Percentiles rank a stretch among this genome's conserved stretches.
phyloP scores from a whole-genome alignment of 1,140 invertebrate genomes.

The Conopomorpha cramerella region DNA sequence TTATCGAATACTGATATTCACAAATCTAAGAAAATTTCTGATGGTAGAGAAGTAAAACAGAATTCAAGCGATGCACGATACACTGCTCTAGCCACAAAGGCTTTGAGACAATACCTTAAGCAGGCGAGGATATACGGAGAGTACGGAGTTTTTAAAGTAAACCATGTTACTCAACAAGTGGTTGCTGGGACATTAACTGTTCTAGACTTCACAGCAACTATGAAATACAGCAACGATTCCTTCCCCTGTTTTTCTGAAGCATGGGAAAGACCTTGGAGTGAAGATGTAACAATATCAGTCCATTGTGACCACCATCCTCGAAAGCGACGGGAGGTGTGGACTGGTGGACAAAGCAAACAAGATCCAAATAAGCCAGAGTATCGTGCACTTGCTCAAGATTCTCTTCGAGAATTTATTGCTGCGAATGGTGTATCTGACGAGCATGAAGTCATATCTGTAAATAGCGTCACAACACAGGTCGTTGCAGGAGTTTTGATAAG shows the following conservation, averaged over 20 bases:
- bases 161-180: neutral
- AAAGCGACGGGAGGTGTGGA: too few relatives aligned
- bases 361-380: conserved; percentile 15
- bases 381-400: conserved; percentile 13
- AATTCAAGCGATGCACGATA: too few relatives aligned
- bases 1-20: too few relatives aligned
- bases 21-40: too few relatives aligned
- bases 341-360: conserved; percentile 5
- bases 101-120: too few relatives aligned
- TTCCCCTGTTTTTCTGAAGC: neutral
- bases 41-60: too few relatives aligned
- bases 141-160: neutral
- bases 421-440: conserved; percentile 8
- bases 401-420: conserved; percentile 13
- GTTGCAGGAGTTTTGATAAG: conserved; percentile 8
- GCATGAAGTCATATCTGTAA: conserved; percentile 8
- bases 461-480: conserved; percentile 6
- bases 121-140: too few relatives aligned
- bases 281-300: too few relatives aligned
- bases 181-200: neutral
- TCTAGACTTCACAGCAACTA: neutral
- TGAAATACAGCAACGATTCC: neutral
- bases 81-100: too few relatives aligned
- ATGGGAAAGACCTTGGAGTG: neutral
- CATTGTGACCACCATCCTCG: too few relatives aligned